Conservation (phyloP, 1,140 invertebrate genomes). For the Drosophila busckii region DNA sequence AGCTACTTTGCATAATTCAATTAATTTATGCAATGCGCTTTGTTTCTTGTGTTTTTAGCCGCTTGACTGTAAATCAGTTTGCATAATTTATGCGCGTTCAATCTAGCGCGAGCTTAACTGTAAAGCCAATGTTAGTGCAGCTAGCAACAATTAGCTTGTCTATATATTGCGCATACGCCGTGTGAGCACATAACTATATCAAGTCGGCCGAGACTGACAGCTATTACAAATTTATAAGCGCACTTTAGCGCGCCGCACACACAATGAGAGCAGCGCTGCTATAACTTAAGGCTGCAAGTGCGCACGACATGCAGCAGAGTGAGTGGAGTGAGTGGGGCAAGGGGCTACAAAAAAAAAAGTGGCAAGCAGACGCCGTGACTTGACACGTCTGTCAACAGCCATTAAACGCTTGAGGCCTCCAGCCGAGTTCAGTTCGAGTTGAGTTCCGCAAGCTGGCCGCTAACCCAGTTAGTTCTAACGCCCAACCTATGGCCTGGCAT, state of each 20-base stretch:
- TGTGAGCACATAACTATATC: slow-evolving; percentile 26
- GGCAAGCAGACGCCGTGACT: slow-evolving; percentile 34
- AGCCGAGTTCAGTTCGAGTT: too few relatives aligned
- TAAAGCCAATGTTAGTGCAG: slow-evolving; percentile 31
- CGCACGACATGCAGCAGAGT: slow-evolving; percentile 34
- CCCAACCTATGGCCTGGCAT: slow-evolving; percentile 59
- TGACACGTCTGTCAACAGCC: slow-evolving; percentile 76
- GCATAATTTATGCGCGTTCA: slow-evolving; percentile 64
- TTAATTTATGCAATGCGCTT: slow-evolving; percentile 76
- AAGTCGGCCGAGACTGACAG: slow-evolving; percentile 25
- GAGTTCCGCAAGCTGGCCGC: slow-evolving; percentile 2
- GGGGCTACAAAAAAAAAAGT: slow-evolving; percentile 4
- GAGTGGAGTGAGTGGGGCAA: not conserved
- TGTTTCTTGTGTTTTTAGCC: slow-evolving; percentile 59
- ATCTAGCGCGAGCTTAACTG: not conserved
- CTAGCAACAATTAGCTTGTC: slow-evolving; percentile 48
- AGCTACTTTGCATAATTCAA: slow-evolving; percentile 62
- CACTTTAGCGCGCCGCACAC: slow-evolving; percentile 50
- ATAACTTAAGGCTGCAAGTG: slow-evolving; percentile 52
- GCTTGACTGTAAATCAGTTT: slow-evolving; percentile 65
- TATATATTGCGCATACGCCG: slow-evolving; percentile 49
- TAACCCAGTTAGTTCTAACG: slow-evolving; percentile 28
- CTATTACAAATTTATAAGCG: slow-evolving; percentile 75
- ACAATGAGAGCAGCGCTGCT: slow-evolving; percentile 64
- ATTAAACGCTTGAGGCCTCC: slow-evolving; percentile 73